These are phyloP conservation scores for Aegithalos caudatus DNA, from an alignment of 2,113 vertebrate genomes.

Conservation along the genomic window DNA sequence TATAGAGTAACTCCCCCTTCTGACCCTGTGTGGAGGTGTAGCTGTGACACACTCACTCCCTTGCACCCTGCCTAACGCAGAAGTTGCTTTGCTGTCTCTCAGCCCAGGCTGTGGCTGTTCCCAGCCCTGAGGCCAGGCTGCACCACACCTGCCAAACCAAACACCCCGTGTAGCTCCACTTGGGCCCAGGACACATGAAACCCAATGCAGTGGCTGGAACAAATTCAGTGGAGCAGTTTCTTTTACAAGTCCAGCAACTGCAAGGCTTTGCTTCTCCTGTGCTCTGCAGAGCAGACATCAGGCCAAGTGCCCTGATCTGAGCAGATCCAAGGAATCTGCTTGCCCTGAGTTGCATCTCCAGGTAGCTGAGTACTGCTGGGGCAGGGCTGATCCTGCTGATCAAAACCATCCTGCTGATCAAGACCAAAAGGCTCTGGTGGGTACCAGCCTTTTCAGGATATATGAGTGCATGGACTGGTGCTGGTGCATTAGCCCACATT, in stretches of 20 bases:
- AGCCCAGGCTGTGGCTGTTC: background rate
- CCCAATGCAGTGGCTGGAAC: rapidly evolving
- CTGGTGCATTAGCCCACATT: background rate
- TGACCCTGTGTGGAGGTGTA: background rate
- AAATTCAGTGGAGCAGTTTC: background rate
- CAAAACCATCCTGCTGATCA: no score
- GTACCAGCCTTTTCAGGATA: background rate
- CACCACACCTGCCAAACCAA: background rate
- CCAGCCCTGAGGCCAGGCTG: background rate
- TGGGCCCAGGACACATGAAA: background rate
- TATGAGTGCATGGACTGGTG: background rate
- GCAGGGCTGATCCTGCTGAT: background rate
- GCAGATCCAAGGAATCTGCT: background rate
- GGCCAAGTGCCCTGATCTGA: background rate
- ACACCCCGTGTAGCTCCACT: background rate
- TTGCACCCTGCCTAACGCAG: background rate
- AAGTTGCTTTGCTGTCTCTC: background rate
- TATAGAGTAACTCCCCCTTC: no score
- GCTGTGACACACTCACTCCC: background rate
- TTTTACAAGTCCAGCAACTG: background rate
- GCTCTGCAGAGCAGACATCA: background rate
- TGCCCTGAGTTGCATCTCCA: background rate
- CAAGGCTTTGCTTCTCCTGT: background rate
- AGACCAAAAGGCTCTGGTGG: background rate
- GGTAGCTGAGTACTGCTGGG: background rate